These are phyloP conservation scores for Tuberolachnus salignus DNA, from an alignment of 2,888 invertebrate genomes.

Conservation along the genomic window DNA sequence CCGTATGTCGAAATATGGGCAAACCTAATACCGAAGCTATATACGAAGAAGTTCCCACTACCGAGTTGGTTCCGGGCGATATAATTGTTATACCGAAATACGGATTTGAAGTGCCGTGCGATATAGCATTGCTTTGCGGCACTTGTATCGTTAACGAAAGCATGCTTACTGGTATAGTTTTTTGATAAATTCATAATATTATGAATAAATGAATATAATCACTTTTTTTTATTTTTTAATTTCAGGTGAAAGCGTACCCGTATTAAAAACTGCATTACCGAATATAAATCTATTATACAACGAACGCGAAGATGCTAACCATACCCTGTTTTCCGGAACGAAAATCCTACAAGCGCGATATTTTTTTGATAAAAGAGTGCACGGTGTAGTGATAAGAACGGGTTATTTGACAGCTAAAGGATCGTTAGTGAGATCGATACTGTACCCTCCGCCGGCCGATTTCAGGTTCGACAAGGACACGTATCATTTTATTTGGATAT, in stretches of 20 bases:
- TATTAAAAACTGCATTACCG: constrained; percentile 80
- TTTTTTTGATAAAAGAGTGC: constrained; percentile 72
- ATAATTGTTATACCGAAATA: constrained; percentile 79
- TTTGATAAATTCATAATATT: neutral
- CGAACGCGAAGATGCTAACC: constrained; percentile 77
- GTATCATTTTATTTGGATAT: constrained; percentile 65
- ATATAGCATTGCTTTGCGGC: constrained; percentile 84
- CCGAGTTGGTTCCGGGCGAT: constrained; percentile 84
- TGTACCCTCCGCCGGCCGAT: constrained; percentile 78
- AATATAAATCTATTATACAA: constrained; percentile 70
- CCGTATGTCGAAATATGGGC: constrained; percentile 63
- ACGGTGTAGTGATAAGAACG: constrained; percentile 62
- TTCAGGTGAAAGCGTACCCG: constrained; percentile 89
- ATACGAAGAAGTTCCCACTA: constrained; percentile 66
- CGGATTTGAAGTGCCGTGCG: constrained; percentile 80
- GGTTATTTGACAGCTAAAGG: constrained; percentile 79
- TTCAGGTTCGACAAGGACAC: constrained; percentile 81
- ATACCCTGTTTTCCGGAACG: constrained; percentile 90
- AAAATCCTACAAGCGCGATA: constrained; percentile 86
- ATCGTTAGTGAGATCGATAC: constrained; percentile 76
- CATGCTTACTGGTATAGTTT: constrained; percentile 80
- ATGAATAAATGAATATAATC: neutral
- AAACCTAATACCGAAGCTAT: constrained; percentile 60
- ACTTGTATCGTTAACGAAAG: constrained; percentile 93
- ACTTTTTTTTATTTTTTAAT: constrained; percentile 52